Base-by-base conservation (phyloP, 53 echinoderm and acorn worm genomes). In the Pentamera pediparva region DNA sequence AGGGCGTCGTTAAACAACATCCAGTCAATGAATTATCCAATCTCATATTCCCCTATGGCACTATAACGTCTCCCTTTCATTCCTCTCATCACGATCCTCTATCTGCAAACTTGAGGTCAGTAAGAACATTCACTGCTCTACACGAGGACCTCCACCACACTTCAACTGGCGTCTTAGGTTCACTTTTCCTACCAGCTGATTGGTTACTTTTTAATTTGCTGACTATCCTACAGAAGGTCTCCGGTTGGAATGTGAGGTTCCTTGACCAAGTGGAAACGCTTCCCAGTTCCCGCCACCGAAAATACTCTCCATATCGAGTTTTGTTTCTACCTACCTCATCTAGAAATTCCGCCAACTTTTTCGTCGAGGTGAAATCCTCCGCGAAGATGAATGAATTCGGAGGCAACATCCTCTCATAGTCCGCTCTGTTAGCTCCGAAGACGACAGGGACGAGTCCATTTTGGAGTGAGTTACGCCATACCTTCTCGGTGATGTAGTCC, bases 401-500 rank as follows among this genome's bases (percentile, higher is more conserved):
- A 17, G 92, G 92, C 2, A 83, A 72, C 8, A 88, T 33, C 2
- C 82, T 81, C 56, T 88, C 92, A 40, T 92, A 92, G 30, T 85
- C 84, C 8, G 57, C 32, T 21, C 82, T 20, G 3, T 65, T 64
- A 4, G 92, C 81, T 4, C 92, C 92, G 18, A 73, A 88, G 4
- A 92, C 92, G 38, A 92, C 81, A 9, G 92, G 92, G 31, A 92
- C 75, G 1, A 92, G 58, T 15, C 69, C 81, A 8, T 77, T 62
- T n/a, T 59, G 52, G 4, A 78, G 32, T 11, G 92, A 41, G 6
- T 82, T 86, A 18, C 78, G 75, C 92, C 92, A 92, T 19, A 92
- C 63, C 55, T 85, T 92, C 58, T 92, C 89, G 0, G 92, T 92
- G 35, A 92, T 92, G 59, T 89, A 92, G 48, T 92, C 92, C 0